Base-by-base conservation (phyloP, 1,140 invertebrate species). In the Capitella teleta region DNA sequence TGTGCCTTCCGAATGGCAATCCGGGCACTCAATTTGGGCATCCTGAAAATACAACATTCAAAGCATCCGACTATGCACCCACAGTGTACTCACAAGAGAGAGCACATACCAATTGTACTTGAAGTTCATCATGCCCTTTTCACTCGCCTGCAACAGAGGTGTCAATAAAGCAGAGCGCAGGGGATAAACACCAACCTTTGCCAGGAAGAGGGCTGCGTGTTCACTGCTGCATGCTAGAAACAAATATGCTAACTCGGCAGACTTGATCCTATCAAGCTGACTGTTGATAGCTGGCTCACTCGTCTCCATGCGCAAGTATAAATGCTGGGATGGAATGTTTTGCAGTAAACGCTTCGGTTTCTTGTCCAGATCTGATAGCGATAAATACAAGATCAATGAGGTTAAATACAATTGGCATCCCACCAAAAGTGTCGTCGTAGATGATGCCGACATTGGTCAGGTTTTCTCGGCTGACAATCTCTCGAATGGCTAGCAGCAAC, bases 371-470 rank as follows among this genome's bases (percentile, higher is more conserved):
- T 63, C 63, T 65, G 43, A n/a, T n/a, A n/a, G n/a, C n/a, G 1
- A 32, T 28, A 34, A 0, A 50, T n/a, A 26, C 2, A 37, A 58
- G 8, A 45, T 46, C 32, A 30, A 28, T 30, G 4, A 41, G 16
- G 38, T 16, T 19, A 25, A 36, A 46, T 16, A 2, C 5, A 2
- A 12, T 2, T 26, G 8, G 5, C 4, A 10, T 24, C 69, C 71
- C 74, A 86, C 84, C 82, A 61, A 91, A 92, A 21, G 81, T 80
- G 10, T 83, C 77, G 60, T 94, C 88, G 66, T 88, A 92, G 5
- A 94, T 75, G 37, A 94, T 85, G 2, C 86, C 90, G 18, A 89
- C 87, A 70, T 89, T 90, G 14, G 83, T 88, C 38, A 92, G 85
- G 58, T 90, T 87, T 68, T 90, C 82, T 24, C 78, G 74, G 2